phyloP scores from a whole-genome alignment of 2,888 invertebrate genomes.

The Harmothoe impar region DNA sequence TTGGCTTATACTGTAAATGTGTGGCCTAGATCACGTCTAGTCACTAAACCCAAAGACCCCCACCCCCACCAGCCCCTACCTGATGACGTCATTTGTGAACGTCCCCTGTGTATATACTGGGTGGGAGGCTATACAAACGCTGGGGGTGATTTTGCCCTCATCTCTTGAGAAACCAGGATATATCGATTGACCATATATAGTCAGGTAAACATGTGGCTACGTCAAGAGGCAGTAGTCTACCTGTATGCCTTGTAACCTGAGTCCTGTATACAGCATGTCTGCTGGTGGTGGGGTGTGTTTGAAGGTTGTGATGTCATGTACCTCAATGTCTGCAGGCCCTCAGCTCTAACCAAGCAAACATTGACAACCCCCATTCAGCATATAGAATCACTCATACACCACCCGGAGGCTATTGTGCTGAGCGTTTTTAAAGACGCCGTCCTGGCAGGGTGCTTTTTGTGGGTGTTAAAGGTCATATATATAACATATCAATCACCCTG shows the following conservation, averaged over 20 bases:
- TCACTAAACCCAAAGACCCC: too few relatives aligned
- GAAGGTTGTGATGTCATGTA: too few relatives aligned
- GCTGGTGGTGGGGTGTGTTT: too few relatives aligned
- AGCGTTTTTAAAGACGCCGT: background rate
- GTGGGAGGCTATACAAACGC: background rate
- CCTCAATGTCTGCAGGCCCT: background rate
- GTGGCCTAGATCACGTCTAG: too few relatives aligned
- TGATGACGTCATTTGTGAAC: too few relatives aligned
- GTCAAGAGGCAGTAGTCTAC: background rate
- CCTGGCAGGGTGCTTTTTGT: background rate
- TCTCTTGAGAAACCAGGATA: slow-evolving; percentile 11
- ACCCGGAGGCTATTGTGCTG: background rate
- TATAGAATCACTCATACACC: slow-evolving; percentile 7
- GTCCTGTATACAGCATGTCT: too few relatives aligned
- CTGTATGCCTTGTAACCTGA: too few relatives aligned
- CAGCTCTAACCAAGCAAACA: slow-evolving; percentile 26
- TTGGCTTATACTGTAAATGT: too few relatives aligned
- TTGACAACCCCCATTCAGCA: background rate
- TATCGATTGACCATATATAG: background rate
- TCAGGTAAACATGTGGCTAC: background rate
- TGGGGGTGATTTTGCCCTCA: background rate
- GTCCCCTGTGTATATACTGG: too few relatives aligned
- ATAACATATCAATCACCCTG: background rate
- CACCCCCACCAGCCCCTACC: too few relatives aligned
- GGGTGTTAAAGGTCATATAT: background rate